These are phyloP conservation scores for Folsomia manolachei DNA, from an alignment of 2,888 invertebrate genomes.

Conservation along the genomic window DNA sequence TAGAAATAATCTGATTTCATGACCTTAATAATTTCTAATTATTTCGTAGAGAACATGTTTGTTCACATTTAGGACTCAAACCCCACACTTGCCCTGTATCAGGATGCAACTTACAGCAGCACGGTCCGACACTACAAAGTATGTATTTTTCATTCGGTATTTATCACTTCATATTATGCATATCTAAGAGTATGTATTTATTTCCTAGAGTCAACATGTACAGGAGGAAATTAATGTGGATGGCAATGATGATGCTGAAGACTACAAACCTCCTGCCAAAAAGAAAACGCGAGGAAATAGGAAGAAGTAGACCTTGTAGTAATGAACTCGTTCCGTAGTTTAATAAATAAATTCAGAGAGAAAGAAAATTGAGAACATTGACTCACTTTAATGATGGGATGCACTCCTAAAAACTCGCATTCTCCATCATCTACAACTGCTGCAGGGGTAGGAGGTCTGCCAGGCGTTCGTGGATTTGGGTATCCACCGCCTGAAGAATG, in stretches of 20 bases:
- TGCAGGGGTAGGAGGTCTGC: background rate
- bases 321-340: too few species aligned
- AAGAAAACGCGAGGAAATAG: too few species aligned
- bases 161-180: background rate
- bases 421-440: constrained; percentile 33
- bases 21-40: background rate
- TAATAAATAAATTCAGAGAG: too few species aligned
- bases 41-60: background rate
- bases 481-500: background rate
- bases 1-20: background rate
- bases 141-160: background rate
- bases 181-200: background rate
- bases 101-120: background rate
- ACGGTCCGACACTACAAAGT: background rate
- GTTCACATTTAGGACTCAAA: background rate
- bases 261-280: background rate
- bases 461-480: background rate
- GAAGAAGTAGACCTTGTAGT: too few species aligned
- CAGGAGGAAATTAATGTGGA: background rate
- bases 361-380: too few species aligned
- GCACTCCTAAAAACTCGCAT: constrained; percentile 43
- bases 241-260: background rate
- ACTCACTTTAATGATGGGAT: constrained; percentile 46
- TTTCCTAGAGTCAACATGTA: background rate
- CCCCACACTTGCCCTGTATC: background rate